Conservation (phyloP, 92 coral and sea anemone species). For the Umimayanthus kanabou region DNA sequence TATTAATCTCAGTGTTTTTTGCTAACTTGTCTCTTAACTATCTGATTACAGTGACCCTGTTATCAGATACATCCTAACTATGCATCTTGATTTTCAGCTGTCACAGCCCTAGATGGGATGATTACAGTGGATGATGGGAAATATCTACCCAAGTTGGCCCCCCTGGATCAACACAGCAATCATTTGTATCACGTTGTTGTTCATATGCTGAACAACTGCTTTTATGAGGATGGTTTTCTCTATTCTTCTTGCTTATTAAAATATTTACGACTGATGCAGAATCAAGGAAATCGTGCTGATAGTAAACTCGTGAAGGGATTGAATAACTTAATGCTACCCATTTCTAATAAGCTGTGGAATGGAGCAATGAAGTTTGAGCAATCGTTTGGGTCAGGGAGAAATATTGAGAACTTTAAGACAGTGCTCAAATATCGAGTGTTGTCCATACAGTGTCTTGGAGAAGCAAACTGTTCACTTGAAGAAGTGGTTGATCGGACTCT, state of each 20-base stretch:
- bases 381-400: conserved; percentile 22
- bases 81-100: conserved; percentile 46
- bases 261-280: conserved; percentile 58
- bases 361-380: conserved; percentile 69
- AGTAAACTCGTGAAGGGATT: conserved; percentile 50
- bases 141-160: conserved; percentile 53
- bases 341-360: conserved; percentile 66
- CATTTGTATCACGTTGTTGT: conserved; percentile 61
- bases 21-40: too few species aligned
- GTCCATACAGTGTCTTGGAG: conserved; percentile 61
- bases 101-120: conserved; percentile 54
- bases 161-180: conserved; percentile 72
- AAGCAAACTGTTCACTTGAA: conserved; percentile 56
- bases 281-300: conserved; percentile 51
- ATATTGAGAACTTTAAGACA: conserved; percentile 12
- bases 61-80: neutral
- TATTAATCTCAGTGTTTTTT: too few species aligned
- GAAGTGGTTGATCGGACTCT: conserved; percentile 63
- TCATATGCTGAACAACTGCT: conserved; percentile 57
- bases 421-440: conserved; percentile 61
- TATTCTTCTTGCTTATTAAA: conserved; percentile 63
- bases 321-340: conserved; percentile 49
- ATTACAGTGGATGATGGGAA: conserved; percentile 59
- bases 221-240: conserved; percentile 57
- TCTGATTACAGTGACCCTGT: too few species aligned